phyloP scores from a whole-genome alignment of 35 echinoderm and acorn worm genomes.

The Ophioderma brevispina region DNA sequence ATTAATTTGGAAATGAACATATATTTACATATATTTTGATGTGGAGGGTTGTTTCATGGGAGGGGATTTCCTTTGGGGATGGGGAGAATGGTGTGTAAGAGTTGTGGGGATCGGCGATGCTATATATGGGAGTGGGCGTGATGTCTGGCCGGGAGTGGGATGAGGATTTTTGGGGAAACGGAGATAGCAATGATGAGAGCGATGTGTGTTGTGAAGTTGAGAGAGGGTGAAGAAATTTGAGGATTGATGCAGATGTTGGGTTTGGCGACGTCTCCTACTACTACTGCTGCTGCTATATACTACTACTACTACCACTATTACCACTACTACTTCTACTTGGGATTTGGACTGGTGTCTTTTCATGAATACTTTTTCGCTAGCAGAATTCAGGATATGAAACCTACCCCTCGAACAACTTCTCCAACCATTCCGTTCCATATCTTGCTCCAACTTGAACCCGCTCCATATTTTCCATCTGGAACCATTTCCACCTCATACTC shows the following conservation, averaged over 20 bases:
- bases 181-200: not conserved
- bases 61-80: too few relatives aligned
- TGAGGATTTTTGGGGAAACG: not conserved
- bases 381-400: too few relatives aligned
- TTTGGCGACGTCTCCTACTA: not conserved
- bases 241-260: too few relatives aligned
- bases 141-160: not conserved
- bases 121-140: not conserved
- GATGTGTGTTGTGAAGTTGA: too few relatives aligned
- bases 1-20: too few relatives aligned
- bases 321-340: not conserved
- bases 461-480: conserved; percentile 47
- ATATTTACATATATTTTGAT: too few relatives aligned
- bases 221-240: too few relatives aligned
- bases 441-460: not conserved
- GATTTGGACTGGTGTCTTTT: not conserved
- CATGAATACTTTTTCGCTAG: not conserved
- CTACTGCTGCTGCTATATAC: not conserved
- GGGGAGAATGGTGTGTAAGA: too few relatives aligned
- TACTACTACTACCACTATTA: too few relatives aligned
- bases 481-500: conserved; percentile 57
- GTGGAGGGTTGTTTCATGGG: too few relatives aligned
- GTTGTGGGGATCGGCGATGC: too few relatives aligned
- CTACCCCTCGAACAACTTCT: conserved; percentile 40
- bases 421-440: conserved; percentile 64